Base-by-base conservation (phyloP, 2,888 invertebrate genomes). In the Spodoptera exigua region DNA sequence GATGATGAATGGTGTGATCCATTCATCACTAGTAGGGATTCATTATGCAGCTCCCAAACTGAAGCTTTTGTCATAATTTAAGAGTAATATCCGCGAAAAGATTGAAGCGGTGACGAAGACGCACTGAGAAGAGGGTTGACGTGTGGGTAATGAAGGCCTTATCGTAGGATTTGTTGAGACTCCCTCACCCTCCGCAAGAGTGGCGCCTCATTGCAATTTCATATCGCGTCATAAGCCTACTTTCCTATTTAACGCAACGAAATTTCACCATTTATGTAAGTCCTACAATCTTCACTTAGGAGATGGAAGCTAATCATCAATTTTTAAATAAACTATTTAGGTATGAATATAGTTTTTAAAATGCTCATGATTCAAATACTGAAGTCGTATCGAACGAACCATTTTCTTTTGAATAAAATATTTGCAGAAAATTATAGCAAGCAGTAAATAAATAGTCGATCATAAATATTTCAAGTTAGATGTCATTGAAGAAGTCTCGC, bases 51-150 rank as follows among this genome's bases (percentile, higher is more conserved):
- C 80, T 79, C 82, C 75, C 83, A 83, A 87, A 87, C 81, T 85
- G 79, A 76, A 84, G 81, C 87, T 89, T 89, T 87, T 89, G 87
- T 90, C 89, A 91, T 92, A 92, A 92, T 90, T 92, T 89, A 85
- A 87, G 88, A 80, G 89, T 92, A 92, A 93, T 92, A 92, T 93
- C 92, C 92, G 91, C 86, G 85, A 88, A 91, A 89, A 92, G 91
- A 92, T 92, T 91, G 91, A 88, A 88, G 88, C 75, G 81, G 83
- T 87, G 89, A 89, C 89, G 88, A 85, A 88, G 89, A 90, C 86
- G 85, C 72, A 75, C 57, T 79, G 76, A 86, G 92, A 93, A 85
- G 91, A 92, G 93, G 93, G 93, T 92, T 89, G 93, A 93, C 92
- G 84, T 89, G 87, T 84, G 84, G 84, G 90, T 91, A 92, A 93